These are phyloP conservation scores for Protonibea diacanthus DNA, from an alignment of 2,797 vertebrate species.

Conservation along the genomic window DNA sequence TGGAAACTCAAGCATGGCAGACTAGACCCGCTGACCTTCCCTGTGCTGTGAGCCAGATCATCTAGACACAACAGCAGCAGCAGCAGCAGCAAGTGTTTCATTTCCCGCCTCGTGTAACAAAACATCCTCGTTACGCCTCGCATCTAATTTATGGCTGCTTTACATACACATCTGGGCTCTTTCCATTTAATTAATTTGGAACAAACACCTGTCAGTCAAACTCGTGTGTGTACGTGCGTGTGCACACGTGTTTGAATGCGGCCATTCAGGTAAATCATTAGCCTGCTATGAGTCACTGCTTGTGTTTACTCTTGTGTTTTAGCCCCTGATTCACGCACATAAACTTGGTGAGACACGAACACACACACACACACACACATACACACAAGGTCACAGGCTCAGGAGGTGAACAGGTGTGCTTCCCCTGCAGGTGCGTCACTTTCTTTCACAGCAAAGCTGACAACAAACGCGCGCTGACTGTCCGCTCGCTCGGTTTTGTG, in stretches of 20 bases:
- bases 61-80: constrained; percentile 49
- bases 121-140: constrained; percentile 7
- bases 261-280: constrained; percentile 83
- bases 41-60: constrained; percentile 31
- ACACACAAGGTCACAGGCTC: constrained; percentile 62
- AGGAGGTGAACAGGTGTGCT: constrained; percentile 74
- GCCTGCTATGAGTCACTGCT: constrained; percentile 73
- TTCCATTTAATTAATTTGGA: constrained; percentile 6
- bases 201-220: not conserved
- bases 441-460: constrained; percentile 59
- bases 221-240: constrained; percentile 34
- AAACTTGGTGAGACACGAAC: constrained; percentile 6
- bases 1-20: constrained; percentile 38
- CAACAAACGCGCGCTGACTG: constrained; percentile 35
- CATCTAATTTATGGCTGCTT: not conserved
- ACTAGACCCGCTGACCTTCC: constrained; percentile 58
- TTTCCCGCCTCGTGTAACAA: not conserved
- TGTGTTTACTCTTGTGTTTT: constrained; percentile 71
- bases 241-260: constrained; percentile 49
- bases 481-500: constrained; percentile 42
- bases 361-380: constrained; percentile 34
- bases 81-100: not conserved
- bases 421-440: constrained; percentile 70
- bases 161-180: not conserved
- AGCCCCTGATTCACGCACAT: constrained; percentile 32